Evolutionary conservation across 2,113 vertebrate species (phyloP).

Genomic region (Bettongia penicillata): DNA sequence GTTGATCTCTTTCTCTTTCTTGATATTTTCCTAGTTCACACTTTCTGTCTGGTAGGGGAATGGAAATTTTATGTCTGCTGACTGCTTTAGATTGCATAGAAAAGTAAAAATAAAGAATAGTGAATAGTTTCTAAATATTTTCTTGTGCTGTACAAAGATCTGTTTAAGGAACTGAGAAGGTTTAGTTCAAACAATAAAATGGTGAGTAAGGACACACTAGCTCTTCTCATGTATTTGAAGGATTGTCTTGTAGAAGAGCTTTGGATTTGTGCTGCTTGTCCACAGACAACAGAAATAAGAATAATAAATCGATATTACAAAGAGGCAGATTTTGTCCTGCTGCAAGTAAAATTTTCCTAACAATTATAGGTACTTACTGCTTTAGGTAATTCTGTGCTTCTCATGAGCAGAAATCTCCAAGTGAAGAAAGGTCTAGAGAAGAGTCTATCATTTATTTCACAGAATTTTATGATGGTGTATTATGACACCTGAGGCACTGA

Average conservation of each 20-base stretch:
- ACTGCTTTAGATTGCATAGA: neutral
- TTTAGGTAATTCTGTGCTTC: neutral
- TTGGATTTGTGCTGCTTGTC: neutral
- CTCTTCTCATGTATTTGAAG: neutral
- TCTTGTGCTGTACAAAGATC: neutral
- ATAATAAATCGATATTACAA: neutral
- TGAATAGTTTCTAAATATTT: constrained; percentile 26
- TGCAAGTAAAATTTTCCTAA: neutral
- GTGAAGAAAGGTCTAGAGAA: neutral
- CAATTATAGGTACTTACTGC: neutral
- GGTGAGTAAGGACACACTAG: neutral
- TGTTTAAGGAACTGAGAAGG: neutral
- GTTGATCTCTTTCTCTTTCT: constrained; percentile 24
- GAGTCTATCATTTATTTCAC: neutral
- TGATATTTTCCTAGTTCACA: constrained; percentile 28
- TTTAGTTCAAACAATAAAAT: neutral
- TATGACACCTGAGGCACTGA: neutral
- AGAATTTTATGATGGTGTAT: neutral
- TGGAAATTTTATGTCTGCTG: neutral
- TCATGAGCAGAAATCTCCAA: neutral
- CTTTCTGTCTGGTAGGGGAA: constrained; percentile 26
- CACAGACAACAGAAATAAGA: neutral
- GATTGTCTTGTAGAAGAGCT: neutral
- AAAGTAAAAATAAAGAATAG: constrained; percentile 39
- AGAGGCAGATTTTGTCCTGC: neutral